Evolutionary conservation across 1,140 invertebrate genomes (phyloP), one percentile per base, ranked within the genome.

Genomic region (Camponotus vicinus): DNA sequence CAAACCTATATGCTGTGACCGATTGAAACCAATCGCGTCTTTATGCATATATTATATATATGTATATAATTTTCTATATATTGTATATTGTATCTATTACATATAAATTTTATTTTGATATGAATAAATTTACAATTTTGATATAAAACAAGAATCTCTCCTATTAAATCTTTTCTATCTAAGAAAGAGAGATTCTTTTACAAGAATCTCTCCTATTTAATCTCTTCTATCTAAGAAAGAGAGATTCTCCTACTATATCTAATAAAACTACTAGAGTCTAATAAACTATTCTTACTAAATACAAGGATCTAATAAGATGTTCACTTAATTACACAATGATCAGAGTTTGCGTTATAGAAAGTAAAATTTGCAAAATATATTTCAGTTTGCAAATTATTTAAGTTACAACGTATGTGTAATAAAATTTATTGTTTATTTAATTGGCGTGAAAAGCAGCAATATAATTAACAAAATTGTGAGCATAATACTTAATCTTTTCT

Each of bases 21-120:
- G 45, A 3, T 34, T 21, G 27, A 52, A 85, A 55, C 49, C 82
- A 85, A 71, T 78, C 37, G 42, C 66, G 27, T 27, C n/a, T 71
- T 45, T 49, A 67, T n/a, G n/a, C 59, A 55, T 66, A 86, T 82
- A 52, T 61, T 13, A 67, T 13, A 21, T 71, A 73, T 57, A 37
- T 34, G 66, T 66, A 78, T 63, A 32, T 40, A 27, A 27, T 27
- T 27, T 27, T 27, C 27, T 40, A 42, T 52, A 37, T 69, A 79
- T 69, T 13, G 21, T 21, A 66, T 45, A 27, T 27, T 27, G 27
- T 27, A 27, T 27, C 27, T 27, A 1, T 27, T 27, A 27, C 27
- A 27, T 27, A 32, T 40, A 42, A 57, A 55, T 27, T 27, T 34
- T 8, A 15, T 27, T 8, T 45, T 2, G 4, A 55, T 27, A 57